Conservation (phyloP, 2,113 vertebrate genomes). For the Clarias gariepinus region DNA sequence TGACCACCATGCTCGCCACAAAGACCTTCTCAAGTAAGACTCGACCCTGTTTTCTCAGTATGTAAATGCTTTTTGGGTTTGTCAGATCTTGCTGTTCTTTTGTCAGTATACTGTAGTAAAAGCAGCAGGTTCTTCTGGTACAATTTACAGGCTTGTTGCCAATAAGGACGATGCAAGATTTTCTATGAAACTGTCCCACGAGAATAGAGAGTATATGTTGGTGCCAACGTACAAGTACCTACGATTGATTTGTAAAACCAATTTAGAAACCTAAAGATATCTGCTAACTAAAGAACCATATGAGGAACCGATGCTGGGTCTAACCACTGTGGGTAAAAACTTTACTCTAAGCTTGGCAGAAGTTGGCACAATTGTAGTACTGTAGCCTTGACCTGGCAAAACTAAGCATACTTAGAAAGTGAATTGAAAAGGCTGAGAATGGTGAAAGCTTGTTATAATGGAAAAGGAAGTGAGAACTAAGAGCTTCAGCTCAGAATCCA, state of each 20-base stretch:
- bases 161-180: not conserved
- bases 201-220: not conserved
- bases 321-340: not conserved
- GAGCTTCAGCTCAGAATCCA: not conserved
- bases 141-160: not conserved
- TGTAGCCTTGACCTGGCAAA: not conserved
- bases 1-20: slow-evolving; percentile 90
- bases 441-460: not conserved
- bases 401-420: not conserved
- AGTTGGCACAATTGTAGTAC: not conserved
- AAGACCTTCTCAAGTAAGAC: slow-evolving; percentile 95
- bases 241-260: not conserved
- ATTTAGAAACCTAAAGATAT: not conserved
- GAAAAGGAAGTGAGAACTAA: not conserved
- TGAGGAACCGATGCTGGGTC: not conserved
- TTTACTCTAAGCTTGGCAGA: not conserved
- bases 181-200: not conserved
- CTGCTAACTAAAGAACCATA: not conserved
- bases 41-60: not conserved
- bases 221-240: not conserved
- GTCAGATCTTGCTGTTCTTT: not conserved
- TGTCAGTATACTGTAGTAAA: not conserved
- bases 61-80: not conserved
- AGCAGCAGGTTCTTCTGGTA: not conserved
- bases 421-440: not conserved